Evolutionary conservation across 2,888 invertebrate genomes (phyloP), one percentile per base, ranked within the genome.

Genomic region (Phengaris alcon): DNA sequence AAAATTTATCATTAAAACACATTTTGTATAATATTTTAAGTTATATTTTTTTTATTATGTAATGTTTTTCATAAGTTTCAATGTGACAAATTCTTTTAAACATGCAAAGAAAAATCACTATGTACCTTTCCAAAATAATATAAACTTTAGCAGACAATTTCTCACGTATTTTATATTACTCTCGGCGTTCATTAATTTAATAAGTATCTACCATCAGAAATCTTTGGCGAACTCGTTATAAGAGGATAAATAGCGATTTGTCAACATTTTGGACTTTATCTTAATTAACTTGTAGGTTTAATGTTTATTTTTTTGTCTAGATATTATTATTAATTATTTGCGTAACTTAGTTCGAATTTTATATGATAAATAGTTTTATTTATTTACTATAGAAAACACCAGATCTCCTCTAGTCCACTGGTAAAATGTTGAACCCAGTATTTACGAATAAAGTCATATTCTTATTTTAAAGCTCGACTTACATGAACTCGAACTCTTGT

Each of bases 201-300:
- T 57, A 15, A 57, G 2, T 55, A 55, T 57, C 59, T 22, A 4
- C 15, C 22, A 59, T 35, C 12, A 13, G 35, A 44, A 35, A 64
- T 59, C 10, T 15, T 5, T 22, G 10, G 59, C 64, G 35, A 64
- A 64, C 10, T 22, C 22, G 10, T 44, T 64, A 35, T 64, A 64
- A 64, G 64, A 44, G 64, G 64, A 64, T 64, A 64, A 44, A 44
- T 64, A 64, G 35, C 12, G 2, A 64, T 64, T 64, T 64, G 13
- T 64, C 22, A 64, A 12, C 13, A 10, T 64, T 64, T 35, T 64
- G 35, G 64, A 64, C 64, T 64, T 64, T 44, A 64, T 64, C 64
- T 13, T 64, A 64, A 64, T 59, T 59, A 10, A 59, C 12, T 64
- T 12, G 64, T 64, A 35, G 10, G 10, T 64, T 35, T 52, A 52